A percentile compares a stretch with the other conserved stretches of the same genome.
Conservation (phyloP, 2,113 vertebrate genomes). For the Dicrurus megarhynchus region DNA sequence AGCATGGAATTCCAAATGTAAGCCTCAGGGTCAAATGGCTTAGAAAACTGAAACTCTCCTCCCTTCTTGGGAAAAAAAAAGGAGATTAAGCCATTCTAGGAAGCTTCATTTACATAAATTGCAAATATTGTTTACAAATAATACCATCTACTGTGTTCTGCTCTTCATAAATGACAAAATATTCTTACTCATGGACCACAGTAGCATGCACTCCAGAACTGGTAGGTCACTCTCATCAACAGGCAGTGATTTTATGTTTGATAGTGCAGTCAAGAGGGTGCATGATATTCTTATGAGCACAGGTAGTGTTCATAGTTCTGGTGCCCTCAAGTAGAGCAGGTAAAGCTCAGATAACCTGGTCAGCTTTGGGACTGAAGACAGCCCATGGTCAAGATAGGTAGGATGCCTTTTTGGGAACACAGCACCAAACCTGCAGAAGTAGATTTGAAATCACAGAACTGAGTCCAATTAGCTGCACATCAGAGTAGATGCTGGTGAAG, state of each 20-base stretch:
- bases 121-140: constrained; percentile 5
- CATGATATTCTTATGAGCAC: not conserved
- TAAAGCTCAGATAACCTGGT: not conserved
- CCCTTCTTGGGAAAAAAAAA: not conserved
- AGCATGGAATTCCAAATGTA: constrained; percentile 41
- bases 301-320: not conserved
- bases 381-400: not conserved
- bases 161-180: not conserved
- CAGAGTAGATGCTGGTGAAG: not conserved
- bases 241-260: not conserved
- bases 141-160: not conserved
- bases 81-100: not conserved
- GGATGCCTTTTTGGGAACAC: not conserved
- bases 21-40: constrained; percentile 26
- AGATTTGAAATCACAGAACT: not conserved
- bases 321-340: too few relatives aligned
- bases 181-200: not conserved
- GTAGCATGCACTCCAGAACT: not conserved
- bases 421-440: not conserved
- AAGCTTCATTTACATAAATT: constrained; percentile 23
- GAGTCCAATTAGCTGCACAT: not conserved
- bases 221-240: not conserved
- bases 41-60: constrained; percentile 7
- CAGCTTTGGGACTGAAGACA: not conserved
- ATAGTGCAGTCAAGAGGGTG: not conserved